Conservation (phyloP, 2,888 invertebrate genomes). For the Oligia fasciuncula region DNA sequence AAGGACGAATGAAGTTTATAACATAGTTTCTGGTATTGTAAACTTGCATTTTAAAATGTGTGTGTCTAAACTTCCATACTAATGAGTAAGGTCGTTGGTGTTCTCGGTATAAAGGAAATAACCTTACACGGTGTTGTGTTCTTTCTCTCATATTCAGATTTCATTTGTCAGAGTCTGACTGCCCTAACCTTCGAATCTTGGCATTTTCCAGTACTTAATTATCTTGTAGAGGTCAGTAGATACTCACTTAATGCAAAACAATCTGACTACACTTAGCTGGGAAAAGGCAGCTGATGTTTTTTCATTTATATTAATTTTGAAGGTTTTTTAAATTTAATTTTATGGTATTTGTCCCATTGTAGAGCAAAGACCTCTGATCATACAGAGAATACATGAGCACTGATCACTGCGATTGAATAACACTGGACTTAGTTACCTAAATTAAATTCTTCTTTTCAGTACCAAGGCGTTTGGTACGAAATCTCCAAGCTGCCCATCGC, state of each 20-base stretch:
- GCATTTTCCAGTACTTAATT: not conserved
- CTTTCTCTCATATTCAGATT: not conserved
- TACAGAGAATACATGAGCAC: too few species aligned
- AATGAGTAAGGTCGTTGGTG: not conserved
- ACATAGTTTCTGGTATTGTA: slow-evolving; percentile 3
- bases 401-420: not conserved
- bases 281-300: not conserved
- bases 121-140: not conserved
- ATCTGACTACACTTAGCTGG: not conserved
- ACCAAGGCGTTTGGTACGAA: slow-evolving; percentile 92
- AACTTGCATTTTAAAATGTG: not conserved
- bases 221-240: not conserved
- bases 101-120: not conserved
- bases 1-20: slow-evolving; percentile 62
- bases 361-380: too few species aligned
- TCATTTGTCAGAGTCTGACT: not conserved
- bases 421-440: not conserved
- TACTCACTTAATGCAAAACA: not conserved
- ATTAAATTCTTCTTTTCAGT: slow-evolving; percentile 78
- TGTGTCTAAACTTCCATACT: not conserved
- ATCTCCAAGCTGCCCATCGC: slow-evolving; percentile 90
- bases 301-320: not conserved
- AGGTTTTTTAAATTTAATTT: not conserved
- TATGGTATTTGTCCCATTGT: too few species aligned
- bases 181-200: not conserved